phyloP scores from a whole-genome alignment of 2,888 invertebrate species.

The Escarpia spicata region DNA sequence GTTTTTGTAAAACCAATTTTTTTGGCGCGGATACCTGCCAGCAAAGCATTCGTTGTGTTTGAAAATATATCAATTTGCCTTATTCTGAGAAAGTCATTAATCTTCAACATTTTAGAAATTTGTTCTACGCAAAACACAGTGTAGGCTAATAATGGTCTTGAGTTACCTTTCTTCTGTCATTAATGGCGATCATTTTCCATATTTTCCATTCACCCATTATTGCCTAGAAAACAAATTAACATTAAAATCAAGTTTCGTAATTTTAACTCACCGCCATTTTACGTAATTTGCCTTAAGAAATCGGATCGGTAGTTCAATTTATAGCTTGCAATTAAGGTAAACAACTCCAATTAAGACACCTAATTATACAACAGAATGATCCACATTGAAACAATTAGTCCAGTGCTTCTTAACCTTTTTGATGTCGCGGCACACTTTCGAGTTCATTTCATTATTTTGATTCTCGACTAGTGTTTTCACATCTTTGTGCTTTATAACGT shows the following conservation, averaged over 20 bases:
- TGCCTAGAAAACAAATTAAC: neutral
- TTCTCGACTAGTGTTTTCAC: no score
- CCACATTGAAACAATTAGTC: neutral
- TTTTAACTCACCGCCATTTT: neutral
- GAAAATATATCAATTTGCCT: neutral
- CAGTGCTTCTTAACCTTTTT: no score
- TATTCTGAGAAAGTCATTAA: neutral
- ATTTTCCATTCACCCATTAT: neutral
- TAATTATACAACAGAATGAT: neutral
- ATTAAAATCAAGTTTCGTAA: neutral
- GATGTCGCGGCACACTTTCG: no score
- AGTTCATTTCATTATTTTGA: no score
- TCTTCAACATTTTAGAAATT: neutral
- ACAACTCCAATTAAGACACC: neutral
- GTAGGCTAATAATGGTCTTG: no score
- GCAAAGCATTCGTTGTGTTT: neutral
- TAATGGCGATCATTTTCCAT: neutral
- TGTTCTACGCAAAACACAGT: no score
- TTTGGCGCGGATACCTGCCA: neutral
- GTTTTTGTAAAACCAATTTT: neutral
- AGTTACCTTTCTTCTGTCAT: no score
- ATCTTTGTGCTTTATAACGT: no score
- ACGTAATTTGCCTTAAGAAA: neutral
- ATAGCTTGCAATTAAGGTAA: neutral
- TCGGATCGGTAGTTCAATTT: neutral